Percentiles rank a stretch among this genome's conserved stretches.
Conservation (phyloP, 2,888 invertebrate genomes). For the Leptinotarsa peninsularis region DNA sequence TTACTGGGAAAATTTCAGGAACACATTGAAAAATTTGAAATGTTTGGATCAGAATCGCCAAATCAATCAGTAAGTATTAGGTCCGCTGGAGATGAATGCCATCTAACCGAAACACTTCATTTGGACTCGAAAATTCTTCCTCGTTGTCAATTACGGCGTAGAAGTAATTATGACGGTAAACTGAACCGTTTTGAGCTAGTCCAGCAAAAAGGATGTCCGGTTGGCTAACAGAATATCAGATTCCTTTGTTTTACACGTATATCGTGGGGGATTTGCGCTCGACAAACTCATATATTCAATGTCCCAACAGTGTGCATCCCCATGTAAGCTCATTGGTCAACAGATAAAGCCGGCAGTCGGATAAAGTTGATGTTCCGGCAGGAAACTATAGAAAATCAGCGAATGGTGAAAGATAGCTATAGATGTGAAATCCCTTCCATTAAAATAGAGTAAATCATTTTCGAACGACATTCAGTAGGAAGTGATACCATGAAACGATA, state of each 20-base stretch:
- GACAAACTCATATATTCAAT: constrained; percentile 24
- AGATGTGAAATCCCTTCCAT: constrained; percentile 1
- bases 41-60: no score
- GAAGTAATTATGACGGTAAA: constrained; percentile 23
- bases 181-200: constrained; percentile 30
- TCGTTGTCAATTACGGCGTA: neutral
- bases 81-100: no score
- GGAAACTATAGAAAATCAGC: neutral
- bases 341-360: neutral
- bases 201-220: constrained; percentile 45
- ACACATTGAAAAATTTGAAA: no score
- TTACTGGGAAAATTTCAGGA: no score
- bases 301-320: constrained; percentile 1
- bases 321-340: constrained; percentile 9
- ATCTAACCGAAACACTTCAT: no score
- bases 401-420: neutral
- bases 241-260: constrained; percentile 33
- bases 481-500: neutral
- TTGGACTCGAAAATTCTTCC: neutral
- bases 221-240: constrained; percentile 35
- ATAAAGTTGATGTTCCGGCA: neutral
- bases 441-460: neutral
- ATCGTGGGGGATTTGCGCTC: constrained; percentile 35
- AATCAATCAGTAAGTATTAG: no score
- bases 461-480: neutral